phyloP scores from a whole-genome alignment of 2,888 invertebrate species.

The Smittia sp. region DNA sequence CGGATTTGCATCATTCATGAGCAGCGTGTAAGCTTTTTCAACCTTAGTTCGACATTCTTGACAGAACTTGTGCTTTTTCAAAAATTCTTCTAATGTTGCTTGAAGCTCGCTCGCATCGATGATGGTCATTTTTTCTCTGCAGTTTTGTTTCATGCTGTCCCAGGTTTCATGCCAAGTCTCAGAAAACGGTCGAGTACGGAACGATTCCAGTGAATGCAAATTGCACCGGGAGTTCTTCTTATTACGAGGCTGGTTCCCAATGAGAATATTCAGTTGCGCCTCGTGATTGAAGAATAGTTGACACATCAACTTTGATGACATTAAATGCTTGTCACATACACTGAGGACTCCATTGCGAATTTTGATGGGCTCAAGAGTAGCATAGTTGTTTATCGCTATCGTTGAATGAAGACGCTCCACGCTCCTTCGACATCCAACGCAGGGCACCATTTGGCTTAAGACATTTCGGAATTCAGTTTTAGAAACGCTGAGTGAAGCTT shows the following conservation, averaged over 20 bases:
- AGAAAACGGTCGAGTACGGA: constrained; percentile 68
- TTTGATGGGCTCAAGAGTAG: constrained; percentile 82
- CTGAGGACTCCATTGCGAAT: constrained; percentile 77
- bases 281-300: constrained; percentile 85
- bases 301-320: constrained; percentile 76
- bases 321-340: constrained; percentile 74
- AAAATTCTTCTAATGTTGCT: constrained; percentile 82
- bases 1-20: constrained; percentile 80
- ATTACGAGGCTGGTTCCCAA: constrained; percentile 76
- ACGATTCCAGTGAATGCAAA: constrained; percentile 86
- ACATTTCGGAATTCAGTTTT: constrained; percentile 79
- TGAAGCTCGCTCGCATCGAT: constrained; percentile 82
- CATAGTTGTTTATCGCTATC: constrained; percentile 77
- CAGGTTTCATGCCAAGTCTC: constrained; percentile 79
- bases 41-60: constrained; percentile 89
- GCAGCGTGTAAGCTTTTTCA: constrained; percentile 76
- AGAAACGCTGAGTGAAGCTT: constrained; percentile 77
- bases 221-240: constrained; percentile 87
- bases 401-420: constrained; percentile 87
- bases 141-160: constrained; percentile 78
- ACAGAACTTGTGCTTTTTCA: constrained; percentile 91
- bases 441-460: constrained; percentile 86
- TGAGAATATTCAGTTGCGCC: constrained; percentile 70
- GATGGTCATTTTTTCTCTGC: constrained; percentile 79
- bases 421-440: constrained; percentile 90